Base-by-base conservation (phyloP, 2,113 vertebrate species). In the Solenodon paradoxus region DNA sequence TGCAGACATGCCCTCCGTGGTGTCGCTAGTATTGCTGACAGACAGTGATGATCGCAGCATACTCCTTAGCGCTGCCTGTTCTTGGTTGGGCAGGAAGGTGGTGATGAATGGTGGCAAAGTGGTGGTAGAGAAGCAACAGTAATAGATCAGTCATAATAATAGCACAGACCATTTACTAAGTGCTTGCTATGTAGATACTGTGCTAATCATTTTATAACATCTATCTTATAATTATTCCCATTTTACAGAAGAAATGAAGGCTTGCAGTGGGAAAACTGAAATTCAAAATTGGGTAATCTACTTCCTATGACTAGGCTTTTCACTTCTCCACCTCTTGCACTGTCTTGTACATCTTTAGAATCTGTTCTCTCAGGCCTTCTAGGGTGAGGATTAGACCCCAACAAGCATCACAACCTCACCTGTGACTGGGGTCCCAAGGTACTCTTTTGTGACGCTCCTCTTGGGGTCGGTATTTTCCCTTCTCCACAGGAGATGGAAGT, bases 401-500 rank as follows among this genome's bases (percentile, higher is more conserved):
- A 57, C 20, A 59, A 66, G 47, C 38, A 51, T 59, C 51, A 49
- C 32, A 77, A 7, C 64, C 71, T 84, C n/a, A n/a, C 28, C 42
- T 92, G 7, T 82, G 79, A 78, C 55, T 66, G 78, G 68, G 45
- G 53, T 72, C 45, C 77, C 90, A 16, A 86, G 42, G 35, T 88
- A 6, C 55, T 78, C n/a, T 94, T 17, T 85, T 81, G 24, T 88
- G 74, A 93, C 57, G 88, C 38, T 49, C 78, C 42, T 91, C 61
- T 71, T 82, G 59, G 77, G 88, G 53, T 74, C 15, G 38, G 19
- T 90, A 68, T 97, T 94, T 92, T 86, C 64, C 57, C 63, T 93
- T 97, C 66, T 92, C 66, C 57, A 66, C 71, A 97, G 96, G 96
- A 96, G 95, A 96, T 51, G 95, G 95, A 89, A 94, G 97, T 82